Evolutionary conservation across 2,888 invertebrate species (phyloP).

Genomic region (Hoplodrina ambigua): DNA sequence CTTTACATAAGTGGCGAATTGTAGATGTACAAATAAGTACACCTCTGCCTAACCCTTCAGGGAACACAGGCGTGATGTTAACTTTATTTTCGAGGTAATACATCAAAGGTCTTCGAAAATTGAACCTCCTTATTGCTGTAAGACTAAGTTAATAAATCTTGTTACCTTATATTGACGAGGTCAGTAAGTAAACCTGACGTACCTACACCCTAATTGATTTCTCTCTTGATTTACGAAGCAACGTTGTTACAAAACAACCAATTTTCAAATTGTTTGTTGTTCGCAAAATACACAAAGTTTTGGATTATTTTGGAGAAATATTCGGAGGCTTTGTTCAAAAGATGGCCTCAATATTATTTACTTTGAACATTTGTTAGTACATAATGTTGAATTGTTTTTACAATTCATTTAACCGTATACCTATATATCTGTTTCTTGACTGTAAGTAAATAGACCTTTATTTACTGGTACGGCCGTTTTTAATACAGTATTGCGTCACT

Average conservation of each 20-base stretch:
- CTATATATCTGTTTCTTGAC: background rate
- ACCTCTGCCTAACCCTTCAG: too few relatives aligned
- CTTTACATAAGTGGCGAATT: too few relatives aligned
- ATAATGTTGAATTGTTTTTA: background rate
- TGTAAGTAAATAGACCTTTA: too few relatives aligned
- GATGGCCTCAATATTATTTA: background rate
- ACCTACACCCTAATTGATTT: conserved; percentile 26
- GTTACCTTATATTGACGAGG: conserved; percentile 17
- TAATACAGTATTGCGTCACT: background rate
- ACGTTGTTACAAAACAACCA: conserved; percentile 28
- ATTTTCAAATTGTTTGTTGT: conserved; percentile 49
- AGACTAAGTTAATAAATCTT: conserved; percentile 23
- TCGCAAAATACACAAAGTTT: conserved; percentile 25
- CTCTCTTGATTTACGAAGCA: conserved; percentile 30
- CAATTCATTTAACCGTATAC: background rate
- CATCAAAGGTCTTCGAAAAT: background rate
- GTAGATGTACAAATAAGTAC: too few relatives aligned
- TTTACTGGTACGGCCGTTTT: background rate
- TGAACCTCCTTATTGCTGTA: background rate
- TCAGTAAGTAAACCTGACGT: conserved; percentile 11
- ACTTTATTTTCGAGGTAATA: too few relatives aligned
- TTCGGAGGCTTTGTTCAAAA: conserved; percentile 15
- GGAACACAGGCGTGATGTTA: too few relatives aligned
- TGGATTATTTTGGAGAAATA: conserved; percentile 30
- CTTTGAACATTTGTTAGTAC: conserved; percentile 2